These are phyloP conservation scores for Hipparchia semele DNA, from an alignment of 2,888 invertebrate genomes.

Conservation along the genomic window DNA sequence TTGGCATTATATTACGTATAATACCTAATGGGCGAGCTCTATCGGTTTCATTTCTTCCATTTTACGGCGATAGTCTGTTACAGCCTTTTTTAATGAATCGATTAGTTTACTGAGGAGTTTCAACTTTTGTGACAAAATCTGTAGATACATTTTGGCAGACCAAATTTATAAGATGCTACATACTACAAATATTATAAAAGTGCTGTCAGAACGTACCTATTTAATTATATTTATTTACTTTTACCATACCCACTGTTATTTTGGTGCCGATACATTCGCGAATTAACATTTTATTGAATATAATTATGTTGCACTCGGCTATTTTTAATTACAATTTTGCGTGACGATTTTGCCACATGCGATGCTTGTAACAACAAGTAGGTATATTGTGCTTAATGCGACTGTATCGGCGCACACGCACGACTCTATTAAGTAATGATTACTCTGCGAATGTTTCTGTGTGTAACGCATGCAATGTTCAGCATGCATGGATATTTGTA, in stretches of 20 bases:
- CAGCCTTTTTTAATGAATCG: too few species aligned
- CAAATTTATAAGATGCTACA: background rate
- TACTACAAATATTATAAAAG: too few species aligned
- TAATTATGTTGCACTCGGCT: background rate
- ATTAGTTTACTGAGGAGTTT: background rate
- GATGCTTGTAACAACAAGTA: background rate
- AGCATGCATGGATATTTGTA: background rate
- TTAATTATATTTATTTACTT: background rate
- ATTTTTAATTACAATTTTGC: background rate
- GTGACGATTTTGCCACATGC: constrained; percentile 5
- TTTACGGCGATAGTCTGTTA: too few species aligned
- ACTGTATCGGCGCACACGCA: background rate
- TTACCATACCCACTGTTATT: background rate
- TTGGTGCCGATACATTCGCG: constrained; percentile 3
- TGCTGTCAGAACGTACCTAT: constrained; percentile 3
- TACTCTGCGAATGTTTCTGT: constrained; percentile 1
- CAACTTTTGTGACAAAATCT: constrained; percentile 1
- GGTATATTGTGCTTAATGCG: background rate
- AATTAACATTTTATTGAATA: constrained; percentile 13
- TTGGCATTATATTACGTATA: too few species aligned
- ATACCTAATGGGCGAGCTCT: too few species aligned
- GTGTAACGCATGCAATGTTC: background rate
- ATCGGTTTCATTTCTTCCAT: too few species aligned
- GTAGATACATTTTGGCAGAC: background rate
- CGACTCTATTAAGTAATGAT: background rate